Evolutionary conservation across 1,140 invertebrate species (phyloP), one percentile per base, ranked within the genome.

Genomic region (Zophobas morio): DNA sequence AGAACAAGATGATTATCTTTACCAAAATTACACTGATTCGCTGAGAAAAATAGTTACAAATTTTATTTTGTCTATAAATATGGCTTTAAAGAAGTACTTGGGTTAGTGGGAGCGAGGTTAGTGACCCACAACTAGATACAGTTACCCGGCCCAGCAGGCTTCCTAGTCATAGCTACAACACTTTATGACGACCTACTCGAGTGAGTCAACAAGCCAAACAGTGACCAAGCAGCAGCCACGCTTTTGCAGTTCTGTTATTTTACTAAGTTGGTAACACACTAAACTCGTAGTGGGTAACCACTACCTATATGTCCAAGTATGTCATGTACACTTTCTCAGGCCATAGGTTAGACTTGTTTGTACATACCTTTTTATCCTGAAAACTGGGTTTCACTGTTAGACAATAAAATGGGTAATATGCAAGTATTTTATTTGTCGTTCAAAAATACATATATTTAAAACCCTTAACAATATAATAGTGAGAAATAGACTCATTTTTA

Each of bases 101-200:
- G 39, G n/a, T 39, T 56, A 54, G 49, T 49, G 51, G 42, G 20
- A 73, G 46, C 51, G 49, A 70, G 71, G 71, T 73, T 73, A 73
- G 56, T 73, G 71, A 73, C 71, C 71, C 71, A 73, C 39, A 47
- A 56, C 71, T 51, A 73, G 46, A 51, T 73, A 73, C 71, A 54
- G 71, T 73, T 73, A 73, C 32, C 37, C 51, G 71, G 54, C 49
- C 71, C 51, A 42, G 39, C 60, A 20, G 20, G 60, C 60, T 66
- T 42, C 60, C 40, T 37, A 63, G 57, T 32, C 39, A 63, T 57
- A 57, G 34, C 35, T 63, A 40, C 33, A 63, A 36, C 20, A 20
- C 20, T 20, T 20, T 20, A 20, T 20, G 20, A 20, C 57, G 36
- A 66, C 60, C 60, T 66, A 66, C 60, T 42, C 39, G 60, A 36